These are phyloP conservation scores for Apeltes quadracus DNA, from an alignment of 2,113 vertebrate species.

Conservation along the genomic window DNA sequence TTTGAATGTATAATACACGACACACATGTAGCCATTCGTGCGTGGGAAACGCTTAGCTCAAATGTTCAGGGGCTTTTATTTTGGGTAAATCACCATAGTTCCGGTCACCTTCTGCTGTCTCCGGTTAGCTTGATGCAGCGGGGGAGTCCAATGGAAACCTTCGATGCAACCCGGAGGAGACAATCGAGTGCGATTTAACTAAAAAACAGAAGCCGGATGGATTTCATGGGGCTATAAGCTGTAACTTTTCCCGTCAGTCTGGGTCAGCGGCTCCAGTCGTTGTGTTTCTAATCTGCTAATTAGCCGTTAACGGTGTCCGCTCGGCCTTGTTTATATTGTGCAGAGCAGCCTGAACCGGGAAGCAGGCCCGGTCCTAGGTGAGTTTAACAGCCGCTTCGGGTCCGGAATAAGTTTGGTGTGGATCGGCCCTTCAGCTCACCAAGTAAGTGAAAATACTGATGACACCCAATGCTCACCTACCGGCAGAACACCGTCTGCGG, in stretches of 20 bases:
- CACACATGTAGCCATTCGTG: neutral
- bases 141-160: slow-evolving; percentile 79
- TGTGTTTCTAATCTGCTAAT: neutral
- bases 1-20: neutral
- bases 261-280: neutral
- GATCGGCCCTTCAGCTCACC: slow-evolving; percentile 68
- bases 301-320: neutral
- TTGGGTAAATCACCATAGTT: fast-evolving
- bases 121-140: slow-evolving; percentile 43
- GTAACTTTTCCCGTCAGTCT: fast-evolving
- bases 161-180: slow-evolving; percentile 72
- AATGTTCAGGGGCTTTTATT: slow-evolving; percentile 20
- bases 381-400: slow-evolving; percentile 39
- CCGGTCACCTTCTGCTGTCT: neutral
- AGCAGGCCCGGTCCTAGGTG: slow-evolving; percentile 33
- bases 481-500: fast-evolving
- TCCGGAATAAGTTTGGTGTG: slow-evolving; percentile 41
- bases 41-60: fast-evolving
- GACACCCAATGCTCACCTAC: fast-evolving
- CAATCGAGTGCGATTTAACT: slow-evolving; percentile 71
- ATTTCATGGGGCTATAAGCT: neutral
- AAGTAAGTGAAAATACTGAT: slow-evolving; percentile 55
- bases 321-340: slow-evolving; percentile 77
- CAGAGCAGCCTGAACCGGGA: slow-evolving; percentile 45
- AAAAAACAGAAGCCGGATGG: slow-evolving; percentile 20